Evolutionary conservation across 1,140 invertebrate genomes (phyloP).

Genomic region (Pomacea maculata): DNA sequence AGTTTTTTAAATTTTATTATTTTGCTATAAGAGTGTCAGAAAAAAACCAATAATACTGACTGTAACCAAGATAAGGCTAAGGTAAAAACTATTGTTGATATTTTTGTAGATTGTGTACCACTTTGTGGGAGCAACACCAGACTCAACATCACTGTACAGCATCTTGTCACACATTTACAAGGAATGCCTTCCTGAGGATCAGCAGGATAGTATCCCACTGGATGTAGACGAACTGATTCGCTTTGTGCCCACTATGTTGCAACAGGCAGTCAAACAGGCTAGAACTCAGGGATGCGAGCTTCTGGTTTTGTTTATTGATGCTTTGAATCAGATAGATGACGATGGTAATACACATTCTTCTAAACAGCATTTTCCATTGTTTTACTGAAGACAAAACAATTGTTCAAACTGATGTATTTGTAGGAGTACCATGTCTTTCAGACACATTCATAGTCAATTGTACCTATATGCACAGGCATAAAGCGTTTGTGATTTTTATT

Average conservation of each 20-base stretch:
- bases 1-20: too few relatives aligned
- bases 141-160: slow-evolving; percentile 37
- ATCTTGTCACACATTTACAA: slow-evolving; percentile 34
- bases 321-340: slow-evolving; percentile 52
- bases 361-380: too few relatives aligned
- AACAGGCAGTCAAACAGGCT: slow-evolving; percentile 20
- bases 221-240: slow-evolving; percentile 37
- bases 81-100: neutral
- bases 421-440: neutral
- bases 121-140: slow-evolving; percentile 45
- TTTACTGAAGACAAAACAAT: too few relatives aligned
- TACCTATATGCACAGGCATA: too few relatives aligned
- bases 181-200: slow-evolving; percentile 33
- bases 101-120: slow-evolving; percentile 38
- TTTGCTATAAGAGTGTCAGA: too few relatives aligned
- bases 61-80: neutral
- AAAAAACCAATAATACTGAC: neutral
- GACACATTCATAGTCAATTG: too few relatives aligned
- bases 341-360: slow-evolving; percentile 23
- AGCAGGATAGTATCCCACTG: slow-evolving; percentile 32
- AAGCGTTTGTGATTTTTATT: neutral
- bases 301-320: slow-evolving; percentile 42
- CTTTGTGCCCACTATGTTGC: slow-evolving; percentile 36
- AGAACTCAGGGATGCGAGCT: slow-evolving; percentile 21
- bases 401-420: neutral